phyloP scores from a whole-genome alignment of 1,140 invertebrate genomes.

The Zaprionus capensis region DNA sequence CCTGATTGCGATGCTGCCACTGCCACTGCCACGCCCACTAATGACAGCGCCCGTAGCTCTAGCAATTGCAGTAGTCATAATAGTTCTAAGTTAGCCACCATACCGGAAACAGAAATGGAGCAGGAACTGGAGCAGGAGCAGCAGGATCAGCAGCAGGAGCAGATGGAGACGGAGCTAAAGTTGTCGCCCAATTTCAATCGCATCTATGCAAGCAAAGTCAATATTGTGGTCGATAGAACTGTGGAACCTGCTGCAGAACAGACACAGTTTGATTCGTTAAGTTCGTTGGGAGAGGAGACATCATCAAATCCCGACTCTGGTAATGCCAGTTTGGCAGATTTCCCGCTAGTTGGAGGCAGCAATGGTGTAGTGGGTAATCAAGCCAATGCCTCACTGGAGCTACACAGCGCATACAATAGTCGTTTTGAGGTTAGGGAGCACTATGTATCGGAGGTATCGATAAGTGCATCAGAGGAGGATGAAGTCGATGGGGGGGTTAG shows the following conservation, averaged over 20 bases:
- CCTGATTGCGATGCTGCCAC: constrained; percentile 49
- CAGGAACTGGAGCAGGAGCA: constrained; percentile 27
- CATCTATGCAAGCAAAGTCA: constrained; percentile 75
- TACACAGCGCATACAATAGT: constrained; percentile 65
- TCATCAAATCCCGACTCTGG: constrained; percentile 82
- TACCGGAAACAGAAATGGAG: constrained; percentile 65
- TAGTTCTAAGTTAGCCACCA: constrained; percentile 81
- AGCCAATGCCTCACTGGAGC: constrained; percentile 64
- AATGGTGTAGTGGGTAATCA: not conserved
- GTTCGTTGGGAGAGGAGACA: constrained; percentile 70
- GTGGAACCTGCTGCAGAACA: not conserved
- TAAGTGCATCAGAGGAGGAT: constrained; percentile 50
- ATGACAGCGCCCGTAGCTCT: constrained; percentile 52
- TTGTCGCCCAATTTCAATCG: constrained; percentile 79
- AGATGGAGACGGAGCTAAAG: constrained; percentile 42
- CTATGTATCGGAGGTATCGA: constrained; percentile 68
- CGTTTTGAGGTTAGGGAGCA: constrained; percentile 72
- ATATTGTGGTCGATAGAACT: constrained; percentile 65
- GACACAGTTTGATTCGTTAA: constrained; percentile 72
- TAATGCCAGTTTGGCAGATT: constrained; percentile 79
- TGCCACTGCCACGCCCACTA: constrained; percentile 49
- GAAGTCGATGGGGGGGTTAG: constrained; percentile 22
- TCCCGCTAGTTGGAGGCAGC: constrained; percentile 34
- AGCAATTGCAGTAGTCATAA: constrained; percentile 74
- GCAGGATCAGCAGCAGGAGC: not conserved